phyloP scores from a whole-genome alignment of 1,140 invertebrate species.

The Drosophila sp. region DNA sequence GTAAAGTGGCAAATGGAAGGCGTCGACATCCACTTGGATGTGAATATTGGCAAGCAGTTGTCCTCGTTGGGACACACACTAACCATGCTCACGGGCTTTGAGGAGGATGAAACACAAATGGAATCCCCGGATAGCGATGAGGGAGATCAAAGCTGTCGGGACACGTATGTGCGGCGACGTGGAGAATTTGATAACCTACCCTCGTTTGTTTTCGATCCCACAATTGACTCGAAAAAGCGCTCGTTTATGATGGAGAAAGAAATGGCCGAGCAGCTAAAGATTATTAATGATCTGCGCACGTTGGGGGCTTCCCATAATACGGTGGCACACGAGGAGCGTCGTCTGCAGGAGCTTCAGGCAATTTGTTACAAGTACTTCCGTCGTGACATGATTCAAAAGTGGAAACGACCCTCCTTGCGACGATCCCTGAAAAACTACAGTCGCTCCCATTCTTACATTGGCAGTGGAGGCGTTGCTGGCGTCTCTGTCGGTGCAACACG shows the following conservation, averaged over 20 bases:
- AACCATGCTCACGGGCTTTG: slow-evolving; percentile 95
- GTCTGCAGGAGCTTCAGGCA: slow-evolving; percentile 95
- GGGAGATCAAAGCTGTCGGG: slow-evolving; percentile 87
- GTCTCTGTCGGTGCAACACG: slow-evolving; percentile 31
- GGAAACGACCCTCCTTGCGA: slow-evolving; percentile 78
- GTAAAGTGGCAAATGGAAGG: slow-evolving; percentile 99
- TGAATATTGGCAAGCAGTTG: slow-evolving; percentile 97
- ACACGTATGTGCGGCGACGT: slow-evolving; percentile 79
- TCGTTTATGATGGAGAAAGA: slow-evolving; percentile 98
- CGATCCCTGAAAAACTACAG: slow-evolving; percentile 74
- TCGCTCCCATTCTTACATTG: slow-evolving; percentile 80
- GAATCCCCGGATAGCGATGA: slow-evolving; percentile 92
- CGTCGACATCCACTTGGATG: slow-evolving; percentile 98
- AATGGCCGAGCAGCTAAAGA: slow-evolving; percentile 98
- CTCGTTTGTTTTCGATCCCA: slow-evolving; percentile 93
- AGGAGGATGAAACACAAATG: slow-evolving; percentile 91
- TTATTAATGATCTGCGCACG: slow-evolving; percentile 95
- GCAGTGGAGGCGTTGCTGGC: slow-evolving; percentile 41
- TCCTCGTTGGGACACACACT: slow-evolving; percentile 97
- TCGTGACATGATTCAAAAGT: slow-evolving; percentile 85
- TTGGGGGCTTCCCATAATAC: slow-evolving; percentile 95
- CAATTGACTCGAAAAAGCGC: slow-evolving; percentile 93
- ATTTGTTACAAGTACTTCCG: slow-evolving; percentile 95
- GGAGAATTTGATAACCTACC: slow-evolving; percentile 90
- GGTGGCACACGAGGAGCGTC: slow-evolving; percentile 95